Base-by-base conservation (phyloP, 2,113 vertebrate genomes). In the Ibidorhyncha struthersii region DNA sequence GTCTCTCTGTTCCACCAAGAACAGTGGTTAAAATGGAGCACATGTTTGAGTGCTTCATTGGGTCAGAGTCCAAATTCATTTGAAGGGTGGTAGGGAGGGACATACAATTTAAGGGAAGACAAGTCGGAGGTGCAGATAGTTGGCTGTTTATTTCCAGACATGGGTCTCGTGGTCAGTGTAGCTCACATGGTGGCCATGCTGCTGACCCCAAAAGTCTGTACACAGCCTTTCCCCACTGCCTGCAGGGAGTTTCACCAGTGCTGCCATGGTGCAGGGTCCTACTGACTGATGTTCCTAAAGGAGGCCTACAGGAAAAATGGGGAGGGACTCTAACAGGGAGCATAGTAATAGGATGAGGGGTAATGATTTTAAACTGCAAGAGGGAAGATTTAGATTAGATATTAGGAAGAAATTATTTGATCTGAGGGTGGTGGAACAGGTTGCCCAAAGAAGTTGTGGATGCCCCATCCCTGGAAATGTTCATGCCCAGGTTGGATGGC, bases 21-120 rank as follows among this genome's bases (percentile, higher is more conserved):
- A 2, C 78, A 59, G 20, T 45, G 38, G 11, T 36, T 47, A 38
- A 69, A 93, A 59, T 7, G 12, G 20, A 81, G n/a, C 9, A 55
- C 5, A 3, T 0, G 0, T 77, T 52, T 76, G 34, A 82, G 22
- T 43, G 21, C 22, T 50, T 56, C 3, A 1, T 1, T 49, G 41
- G 32, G n/a, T 38, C 55, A 82, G 56, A 17, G 29, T 47, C 55
- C 65, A 85, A 72, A 89, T 53, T 49, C 2, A 36, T 80, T 20
- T 58, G 29, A 23, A 52, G 19, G 34, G 12, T 5, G 20, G 6
- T 18, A 43, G 45, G 16, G 23, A 61, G 49, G 19, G 43, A 23
- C 43, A 53, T 8, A 29, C 17, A 13, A 3, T 34, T 89, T 25
- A 59, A 87, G 14, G 1, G 7, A 69, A 77, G 40, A 47, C 34